Conservation (phyloP, 2,797 vertebrate species). For the Vespertilio murinus region DNA sequence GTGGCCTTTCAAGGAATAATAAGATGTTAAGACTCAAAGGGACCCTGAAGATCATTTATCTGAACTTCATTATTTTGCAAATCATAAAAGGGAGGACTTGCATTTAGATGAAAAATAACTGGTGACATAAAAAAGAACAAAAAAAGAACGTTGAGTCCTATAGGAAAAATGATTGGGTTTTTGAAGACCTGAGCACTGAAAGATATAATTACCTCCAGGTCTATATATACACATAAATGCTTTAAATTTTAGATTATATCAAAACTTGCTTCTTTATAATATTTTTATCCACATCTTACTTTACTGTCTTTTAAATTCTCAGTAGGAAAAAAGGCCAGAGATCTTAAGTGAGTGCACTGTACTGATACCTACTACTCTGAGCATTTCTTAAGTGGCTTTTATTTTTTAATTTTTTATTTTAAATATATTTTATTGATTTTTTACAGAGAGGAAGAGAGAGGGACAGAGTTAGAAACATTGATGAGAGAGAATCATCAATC, state of each 20-base stretch:
- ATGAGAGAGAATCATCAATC: too few species aligned
- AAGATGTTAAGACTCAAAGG: constrained; percentile 24
- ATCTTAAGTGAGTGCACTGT: neutral
- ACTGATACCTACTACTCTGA: neutral
- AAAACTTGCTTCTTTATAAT: constrained; percentile 6
- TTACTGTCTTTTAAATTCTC: constrained; percentile 62
- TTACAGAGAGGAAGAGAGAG: too few species aligned
- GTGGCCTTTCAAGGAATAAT: constrained; percentile 7
- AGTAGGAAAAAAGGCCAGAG: constrained; percentile 2
- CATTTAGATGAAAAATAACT: constrained; percentile 49
- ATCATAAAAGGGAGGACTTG: constrained; percentile 48
- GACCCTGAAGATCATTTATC: constrained; percentile 9
- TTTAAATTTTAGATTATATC: constrained; percentile 18
- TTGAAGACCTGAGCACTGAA: neutral
- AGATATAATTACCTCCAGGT: neutral
- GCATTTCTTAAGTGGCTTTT: constrained; percentile 9
- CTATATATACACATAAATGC: neutral
- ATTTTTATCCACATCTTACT: neutral
- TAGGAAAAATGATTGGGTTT: constrained; percentile 45
- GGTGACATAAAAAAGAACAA: constrained; percentile 35
- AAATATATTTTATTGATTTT: too few species aligned
- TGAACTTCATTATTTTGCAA: constrained; percentile 38
- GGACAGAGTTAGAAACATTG: too few species aligned
- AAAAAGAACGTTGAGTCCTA: constrained; percentile 13
- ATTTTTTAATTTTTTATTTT: too few species aligned